Evolutionary conservation across 2,113 vertebrate species (phyloP), one percentile per base, ranked within the genome.

Genomic region (Proteles cristata): DNA sequence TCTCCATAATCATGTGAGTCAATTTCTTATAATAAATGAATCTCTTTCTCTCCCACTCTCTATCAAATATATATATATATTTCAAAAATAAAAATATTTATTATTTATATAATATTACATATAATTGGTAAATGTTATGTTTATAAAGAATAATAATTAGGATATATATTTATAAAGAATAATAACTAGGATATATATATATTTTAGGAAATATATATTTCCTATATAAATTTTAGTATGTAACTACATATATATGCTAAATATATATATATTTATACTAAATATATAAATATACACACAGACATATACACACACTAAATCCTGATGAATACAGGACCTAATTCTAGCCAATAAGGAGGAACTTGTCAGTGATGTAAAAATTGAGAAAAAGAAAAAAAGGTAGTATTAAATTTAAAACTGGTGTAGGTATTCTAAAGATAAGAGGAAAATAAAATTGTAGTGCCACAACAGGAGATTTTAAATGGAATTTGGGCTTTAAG

Each of bases 391-490:
- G 6, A 69, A 2, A 90, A 96, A 95, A 17, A 50, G 28, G 28
- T 43, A 53, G 9, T 76, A 79, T 77, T 94, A 93, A 7, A 94
- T 83, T 89, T 93, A 89, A 80, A 94, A 92, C 63, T 83, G 68
- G 25, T 65, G 19, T 71, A 82, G 15, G 31, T 85, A 66, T 28
- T 73, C 4, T 66, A 55, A 94, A 94, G 35, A 76, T 43, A 61
- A 82, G 53, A 82, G 86, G 43, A 61, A 84, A 65, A 65, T 15
- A 53, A 50, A 35, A 58, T 58, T 17, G 43, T 58, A 65, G 7
- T 95, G 91, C 35, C 79, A 12, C 10, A 83, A 5, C 5, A 35
- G 69, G 17, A 95, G 15, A 87, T 35, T 92, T 92, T 95, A 90
- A 77, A 73, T 93, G 35, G 39, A 88, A 96, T 88, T 28, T 39